Conservation (phyloP, 1,140 invertebrate genomes). For the Bicyclus anynana region DNA sequence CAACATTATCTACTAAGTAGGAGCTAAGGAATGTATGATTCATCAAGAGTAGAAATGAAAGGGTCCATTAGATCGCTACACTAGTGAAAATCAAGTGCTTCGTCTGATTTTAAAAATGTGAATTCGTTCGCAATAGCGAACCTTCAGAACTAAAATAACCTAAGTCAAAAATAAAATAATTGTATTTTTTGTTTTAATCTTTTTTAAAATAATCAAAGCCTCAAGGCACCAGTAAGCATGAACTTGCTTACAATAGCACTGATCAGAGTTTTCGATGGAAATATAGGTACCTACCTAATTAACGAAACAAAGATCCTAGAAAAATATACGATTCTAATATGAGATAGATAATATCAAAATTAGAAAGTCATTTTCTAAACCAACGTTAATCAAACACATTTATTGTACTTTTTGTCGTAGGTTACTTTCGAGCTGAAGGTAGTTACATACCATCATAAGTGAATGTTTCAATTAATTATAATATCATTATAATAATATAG, state of each 20-base stretch:
- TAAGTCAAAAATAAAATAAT: background rate
- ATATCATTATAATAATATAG: constrained; percentile 18
- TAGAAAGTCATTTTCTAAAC: too few relatives aligned
- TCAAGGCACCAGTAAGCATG: too few relatives aligned
- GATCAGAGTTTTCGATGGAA: too few relatives aligned
- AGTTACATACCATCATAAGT: background rate
- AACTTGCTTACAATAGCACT: too few relatives aligned
- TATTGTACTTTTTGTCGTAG: background rate
- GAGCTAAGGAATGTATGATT: constrained; percentile 26
- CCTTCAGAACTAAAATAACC: constrained; percentile 2
- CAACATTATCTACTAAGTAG: constrained; percentile 20
- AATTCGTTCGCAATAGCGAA: too few relatives aligned
- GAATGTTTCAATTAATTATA: constrained; percentile 19
- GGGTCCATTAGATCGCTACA: constrained; percentile 65
- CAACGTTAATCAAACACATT: background rate
- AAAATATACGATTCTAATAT: too few relatives aligned
- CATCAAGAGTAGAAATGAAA: constrained; percentile 51
- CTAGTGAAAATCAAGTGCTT: background rate
- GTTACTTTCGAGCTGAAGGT: background rate
- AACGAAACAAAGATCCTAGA: too few relatives aligned
- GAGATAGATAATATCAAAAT: too few relatives aligned
- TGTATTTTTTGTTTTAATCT: too few relatives aligned
- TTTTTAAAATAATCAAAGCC: too few relatives aligned
- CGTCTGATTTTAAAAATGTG: background rate
- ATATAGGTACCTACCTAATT: too few relatives aligned